Evolutionary conservation across 2,888 invertebrate genomes (phyloP).

Genomic region (Alentia gelatinosa): DNA sequence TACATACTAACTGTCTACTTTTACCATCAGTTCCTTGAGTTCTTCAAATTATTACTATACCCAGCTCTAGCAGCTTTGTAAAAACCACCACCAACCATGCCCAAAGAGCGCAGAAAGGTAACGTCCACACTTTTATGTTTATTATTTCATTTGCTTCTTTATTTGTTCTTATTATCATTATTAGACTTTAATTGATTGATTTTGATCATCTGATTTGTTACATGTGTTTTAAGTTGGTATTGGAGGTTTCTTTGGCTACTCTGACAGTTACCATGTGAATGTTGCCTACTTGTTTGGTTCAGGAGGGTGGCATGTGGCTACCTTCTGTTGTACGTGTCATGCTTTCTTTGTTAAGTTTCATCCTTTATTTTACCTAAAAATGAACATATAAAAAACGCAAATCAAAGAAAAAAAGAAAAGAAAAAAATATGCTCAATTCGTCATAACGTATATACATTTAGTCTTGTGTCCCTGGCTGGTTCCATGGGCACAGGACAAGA

Average conservation of each 20-base stretch:
- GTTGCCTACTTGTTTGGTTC: constrained; percentile 53
- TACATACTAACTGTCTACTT: constrained; percentile 52
- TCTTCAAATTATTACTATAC: constrained; percentile 49
- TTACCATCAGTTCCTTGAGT: constrained; percentile 51
- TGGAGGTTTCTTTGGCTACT: constrained; percentile 41
- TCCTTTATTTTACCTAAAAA: background rate
- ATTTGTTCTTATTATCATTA: background rate
- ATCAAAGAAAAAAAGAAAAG: too few relatives aligned
- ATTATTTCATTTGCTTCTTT: constrained; percentile 43
- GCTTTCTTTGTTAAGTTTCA: constrained; percentile 39
- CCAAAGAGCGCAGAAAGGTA: constrained; percentile 53
- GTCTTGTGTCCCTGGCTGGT: background rate
- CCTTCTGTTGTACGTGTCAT: constrained; percentile 29
- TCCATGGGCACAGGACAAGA: constrained; percentile 4
- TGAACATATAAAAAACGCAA: background rate
- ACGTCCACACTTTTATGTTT: constrained; percentile 48
- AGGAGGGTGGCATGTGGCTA: background rate
- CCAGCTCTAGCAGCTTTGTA: constrained; percentile 44
- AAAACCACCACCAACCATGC: constrained; percentile 39
- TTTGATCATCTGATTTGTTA: background rate
- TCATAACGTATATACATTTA: background rate
- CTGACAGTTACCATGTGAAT: background rate
- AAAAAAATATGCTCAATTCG: too few relatives aligned
- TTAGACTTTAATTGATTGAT: background rate
- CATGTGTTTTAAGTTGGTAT: constrained; percentile 38